Evolutionary conservation across 2,113 vertebrate species (phyloP).

Genomic region (Carollia perspicillata): DNA sequence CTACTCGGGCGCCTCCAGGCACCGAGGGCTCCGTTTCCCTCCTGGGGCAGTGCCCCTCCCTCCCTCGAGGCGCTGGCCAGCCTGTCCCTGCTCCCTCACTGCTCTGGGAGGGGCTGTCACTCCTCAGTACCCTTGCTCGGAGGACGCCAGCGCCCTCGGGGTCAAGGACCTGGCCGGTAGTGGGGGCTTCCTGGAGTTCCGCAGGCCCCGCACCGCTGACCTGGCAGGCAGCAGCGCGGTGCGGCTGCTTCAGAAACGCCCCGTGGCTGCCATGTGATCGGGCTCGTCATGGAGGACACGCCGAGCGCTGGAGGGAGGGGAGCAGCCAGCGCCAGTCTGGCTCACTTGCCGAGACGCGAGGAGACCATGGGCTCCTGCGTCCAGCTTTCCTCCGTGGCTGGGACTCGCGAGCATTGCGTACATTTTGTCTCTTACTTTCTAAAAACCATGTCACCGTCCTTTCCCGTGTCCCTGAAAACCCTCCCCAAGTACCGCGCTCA

Average conservation of each 20-base stretch:
- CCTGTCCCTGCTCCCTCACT: not conserved
- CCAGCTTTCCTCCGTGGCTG: not conserved
- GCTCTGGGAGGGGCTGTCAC: not conserved
- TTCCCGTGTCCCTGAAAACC: not conserved
- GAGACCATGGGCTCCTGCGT: no score
- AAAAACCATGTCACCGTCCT: not conserved
- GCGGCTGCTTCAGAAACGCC: not conserved
- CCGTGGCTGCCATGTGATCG: not conserved
- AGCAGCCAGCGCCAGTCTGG: not conserved
- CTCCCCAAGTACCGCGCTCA: not conserved
- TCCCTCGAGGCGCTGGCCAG: rapidly evolving
- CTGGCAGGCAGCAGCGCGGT: not conserved
- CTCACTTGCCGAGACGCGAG: not conserved
- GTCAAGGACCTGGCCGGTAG: not conserved
- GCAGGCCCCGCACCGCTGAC: not conserved
- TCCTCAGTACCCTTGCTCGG: not conserved
- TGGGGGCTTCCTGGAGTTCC: not conserved
- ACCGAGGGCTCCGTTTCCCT: not conserved
- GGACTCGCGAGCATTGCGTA: not conserved
- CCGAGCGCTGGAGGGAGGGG: not conserved
- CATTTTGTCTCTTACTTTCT: not conserved
- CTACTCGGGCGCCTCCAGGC: not conserved
- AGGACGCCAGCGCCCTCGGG: not conserved
- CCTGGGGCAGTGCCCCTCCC: not conserved
- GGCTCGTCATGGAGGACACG: not conserved